Evolutionary conservation across 2,888 invertebrate species (phyloP), one percentile per base, ranked within the genome.

Genomic region (Aphodius granarius): DNA sequence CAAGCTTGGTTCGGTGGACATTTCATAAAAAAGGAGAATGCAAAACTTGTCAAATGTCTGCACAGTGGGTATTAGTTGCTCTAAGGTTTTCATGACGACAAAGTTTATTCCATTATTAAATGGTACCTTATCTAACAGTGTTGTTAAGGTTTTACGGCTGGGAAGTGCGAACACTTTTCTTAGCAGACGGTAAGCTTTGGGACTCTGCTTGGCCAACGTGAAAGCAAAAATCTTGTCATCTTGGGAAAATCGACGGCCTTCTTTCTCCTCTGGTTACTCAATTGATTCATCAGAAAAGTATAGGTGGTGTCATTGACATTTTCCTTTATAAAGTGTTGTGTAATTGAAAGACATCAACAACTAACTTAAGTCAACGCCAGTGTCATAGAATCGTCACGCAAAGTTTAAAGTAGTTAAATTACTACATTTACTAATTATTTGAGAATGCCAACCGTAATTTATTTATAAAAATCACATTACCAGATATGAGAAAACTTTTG

Each of bases 211-310:
- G 15, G 75, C 22, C 9, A 78, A 43, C 16, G 76, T 20, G 17
- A 79, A 70, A 15, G 77, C 23, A 68, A 77, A 73, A 20, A 79
- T 66, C 43, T 79, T 79, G 18, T 79, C 75, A 9, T 77, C 75
- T n/a, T 20, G 21, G 13, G 62, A 63, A 66, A 73, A 75, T 22
- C 72, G 68, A n/a, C 75, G 66, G 6, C 75, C 75, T n/a, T n/a
- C n/a, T n/a, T n/a, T n/a, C n/a, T n/a, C n/a, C n/a, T n/a, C n/a
- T n/a, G n/a, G n/a, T n/a, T n/a, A n/a, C n/a, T n/a, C n/a, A n/a
- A n/a, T n/a, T n/a, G n/a, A n/a, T n/a, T n/a, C n/a, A n/a, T n/a
- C n/a, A n/a, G n/a, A n/a, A n/a, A n/a, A n/a, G n/a, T n/a, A n/a
- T n/a, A n/a, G n/a, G n/a, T n/a, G n/a, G n/a, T n/a, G n/a, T n/a